Conservation (phyloP, 2,888 invertebrate genomes). For the Troides aeacus region DNA sequence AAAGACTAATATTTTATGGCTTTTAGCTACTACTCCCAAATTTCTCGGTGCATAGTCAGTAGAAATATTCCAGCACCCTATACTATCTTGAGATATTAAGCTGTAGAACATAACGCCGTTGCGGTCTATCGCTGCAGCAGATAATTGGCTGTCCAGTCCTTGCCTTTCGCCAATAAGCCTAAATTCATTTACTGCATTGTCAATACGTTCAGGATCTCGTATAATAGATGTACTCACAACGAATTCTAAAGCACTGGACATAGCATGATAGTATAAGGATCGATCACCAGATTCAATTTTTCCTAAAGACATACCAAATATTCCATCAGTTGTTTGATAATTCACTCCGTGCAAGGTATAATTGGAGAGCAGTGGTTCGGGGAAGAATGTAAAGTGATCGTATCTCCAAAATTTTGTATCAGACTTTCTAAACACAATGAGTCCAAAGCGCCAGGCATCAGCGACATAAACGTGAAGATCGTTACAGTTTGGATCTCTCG, state of each 20-base stretch:
- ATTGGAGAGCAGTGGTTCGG: conserved; percentile 86
- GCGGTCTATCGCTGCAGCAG: conserved; percentile 86
- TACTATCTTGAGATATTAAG: conserved; percentile 87
- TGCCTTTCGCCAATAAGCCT: conserved; percentile 74
- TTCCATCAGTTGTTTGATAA: conserved; percentile 90
- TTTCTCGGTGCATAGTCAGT: conserved; percentile 85
- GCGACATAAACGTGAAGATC: conserved; percentile 84
- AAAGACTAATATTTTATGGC: conserved; percentile 84
- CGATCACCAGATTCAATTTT: conserved; percentile 80
- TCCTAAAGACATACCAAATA: conserved; percentile 87
- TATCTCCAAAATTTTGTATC: conserved; percentile 82
- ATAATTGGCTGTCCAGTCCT: conserved; percentile 84
- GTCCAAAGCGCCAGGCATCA: conserved; percentile 84
- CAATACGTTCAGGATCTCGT: conserved; percentile 79
- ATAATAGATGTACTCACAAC: conserved; percentile 85
- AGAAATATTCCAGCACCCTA: conserved; percentile 91
- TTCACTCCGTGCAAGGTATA: conserved; percentile 87
- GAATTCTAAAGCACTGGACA: conserved; percentile 90
- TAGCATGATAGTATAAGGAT: conserved; percentile 88
- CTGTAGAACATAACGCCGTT: conserved; percentile 91
- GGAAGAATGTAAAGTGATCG: conserved; percentile 85
- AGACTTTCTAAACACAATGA: conserved; percentile 81
- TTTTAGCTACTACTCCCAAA: conserved; percentile 82
- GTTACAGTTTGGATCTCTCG: conserved; percentile 80
- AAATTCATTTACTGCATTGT: conserved; percentile 62